Conservation (phyloP, 2,797 vertebrate species). For the Menidia menidia region DNA sequence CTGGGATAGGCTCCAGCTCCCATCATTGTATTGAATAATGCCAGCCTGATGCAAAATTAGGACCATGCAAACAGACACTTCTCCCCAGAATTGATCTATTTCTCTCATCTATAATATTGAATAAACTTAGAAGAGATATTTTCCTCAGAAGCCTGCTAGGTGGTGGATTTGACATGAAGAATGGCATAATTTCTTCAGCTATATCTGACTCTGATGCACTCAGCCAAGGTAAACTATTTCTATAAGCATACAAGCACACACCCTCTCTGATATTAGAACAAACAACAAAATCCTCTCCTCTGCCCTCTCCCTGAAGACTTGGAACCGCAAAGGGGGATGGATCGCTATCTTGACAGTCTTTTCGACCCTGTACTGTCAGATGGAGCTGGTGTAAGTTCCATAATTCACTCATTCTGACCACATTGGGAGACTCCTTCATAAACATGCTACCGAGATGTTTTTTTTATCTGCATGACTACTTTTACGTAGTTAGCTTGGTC, state of each 20-base stretch:
- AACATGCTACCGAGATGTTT: background rate
- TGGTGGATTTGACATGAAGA: slow-evolving; percentile 80
- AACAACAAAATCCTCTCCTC: slow-evolving; percentile 7
- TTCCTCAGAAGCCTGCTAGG: slow-evolving; percentile 85
- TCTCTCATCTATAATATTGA: too few species aligned
- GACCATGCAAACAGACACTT: too few species aligned
- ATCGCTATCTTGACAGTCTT: slow-evolving; percentile 94
- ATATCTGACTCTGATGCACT: slow-evolving; percentile 66
- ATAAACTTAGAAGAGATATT: background rate
- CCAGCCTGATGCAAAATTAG: too few species aligned
- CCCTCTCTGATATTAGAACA: slow-evolving; percentile 2
- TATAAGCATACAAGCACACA: slow-evolving; percentile 3
- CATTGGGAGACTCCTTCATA: slow-evolving; percentile 18
- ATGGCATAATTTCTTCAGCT: slow-evolving; percentile 66
- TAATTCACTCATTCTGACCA: slow-evolving; percentile 38
- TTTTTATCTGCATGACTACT: too few species aligned
- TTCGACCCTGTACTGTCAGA: slow-evolving; percentile 94
- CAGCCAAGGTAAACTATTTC: slow-evolving; percentile 70
- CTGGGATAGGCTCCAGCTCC: background rate
- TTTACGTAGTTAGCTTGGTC: too few species aligned
- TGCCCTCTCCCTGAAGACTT: slow-evolving; percentile 54
- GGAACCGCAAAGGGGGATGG: slow-evolving; percentile 88
- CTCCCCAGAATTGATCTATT: too few species aligned
- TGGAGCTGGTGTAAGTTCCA: slow-evolving; percentile 86
- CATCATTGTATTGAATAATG: too few species aligned